Evolutionary conservation across 1,140 invertebrate species (phyloP).

Genomic region (Amphibalanus amphitrite): DNA sequence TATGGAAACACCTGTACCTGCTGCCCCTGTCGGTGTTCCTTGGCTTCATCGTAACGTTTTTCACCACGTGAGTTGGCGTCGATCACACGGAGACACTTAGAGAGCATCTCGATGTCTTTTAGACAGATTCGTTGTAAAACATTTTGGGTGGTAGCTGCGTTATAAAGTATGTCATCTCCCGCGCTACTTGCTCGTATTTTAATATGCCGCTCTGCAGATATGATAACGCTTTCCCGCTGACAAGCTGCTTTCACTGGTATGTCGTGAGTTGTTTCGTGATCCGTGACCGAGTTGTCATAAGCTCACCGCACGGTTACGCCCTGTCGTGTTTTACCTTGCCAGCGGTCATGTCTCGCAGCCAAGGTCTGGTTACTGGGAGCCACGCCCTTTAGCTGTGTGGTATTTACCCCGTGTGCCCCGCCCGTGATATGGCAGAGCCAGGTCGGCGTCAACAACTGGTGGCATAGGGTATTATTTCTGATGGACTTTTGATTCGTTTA

Average conservation of each 20-base stretch:
- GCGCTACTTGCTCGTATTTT: neutral
- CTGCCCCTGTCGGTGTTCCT: neutral
- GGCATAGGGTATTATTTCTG: too few relatives aligned
- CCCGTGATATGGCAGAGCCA: too few relatives aligned
- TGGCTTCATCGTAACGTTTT: neutral
- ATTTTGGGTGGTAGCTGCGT: neutral
- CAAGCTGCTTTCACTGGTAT: neutral
- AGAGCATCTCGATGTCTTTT: neutral
- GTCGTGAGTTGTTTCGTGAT: too few relatives aligned
- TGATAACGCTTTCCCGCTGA: neutral
- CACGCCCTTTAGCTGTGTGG: too few relatives aligned
- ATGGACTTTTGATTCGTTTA: too few relatives aligned
- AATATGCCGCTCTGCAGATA: neutral
- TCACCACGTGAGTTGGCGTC: neutral
- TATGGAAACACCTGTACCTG: slow-evolving; percentile 4
- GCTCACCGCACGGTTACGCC: too few relatives aligned
- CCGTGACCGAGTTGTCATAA: too few relatives aligned
- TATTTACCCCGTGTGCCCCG: too few relatives aligned
- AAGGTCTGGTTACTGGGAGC: too few relatives aligned
- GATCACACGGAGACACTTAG: neutral
- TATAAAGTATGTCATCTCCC: neutral
- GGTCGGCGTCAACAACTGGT: too few relatives aligned
- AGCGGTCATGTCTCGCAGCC: too few relatives aligned
- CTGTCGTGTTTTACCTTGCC: too few relatives aligned
- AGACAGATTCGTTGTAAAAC: neutral